A percentile compares a stretch with the other conserved stretches of the same genome.
These are phyloP conservation scores for Macrotus californicus DNA, from an alignment of 2,113 vertebrate genomes.

Conservation along the genomic window DNA sequence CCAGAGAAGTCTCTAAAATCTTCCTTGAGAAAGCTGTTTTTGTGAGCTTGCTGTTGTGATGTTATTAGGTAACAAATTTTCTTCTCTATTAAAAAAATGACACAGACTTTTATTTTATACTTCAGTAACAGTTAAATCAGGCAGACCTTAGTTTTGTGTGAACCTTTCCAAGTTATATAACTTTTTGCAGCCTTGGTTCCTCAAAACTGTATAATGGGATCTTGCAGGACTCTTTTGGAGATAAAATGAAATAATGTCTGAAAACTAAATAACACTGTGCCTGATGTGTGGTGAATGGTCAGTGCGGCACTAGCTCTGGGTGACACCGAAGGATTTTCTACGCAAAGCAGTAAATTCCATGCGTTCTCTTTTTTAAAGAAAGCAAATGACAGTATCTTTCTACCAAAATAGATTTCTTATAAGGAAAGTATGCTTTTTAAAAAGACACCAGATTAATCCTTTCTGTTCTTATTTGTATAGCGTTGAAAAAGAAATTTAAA, in stretches of 20 bases:
- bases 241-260: background rate
- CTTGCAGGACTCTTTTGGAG: background rate
- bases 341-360: background rate
- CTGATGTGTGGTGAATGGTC: background rate
- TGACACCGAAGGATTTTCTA: background rate
- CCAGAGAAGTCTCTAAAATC: background rate
- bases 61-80: background rate
- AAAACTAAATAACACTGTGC: background rate
- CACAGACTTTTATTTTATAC: background rate
- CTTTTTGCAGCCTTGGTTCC: background rate
- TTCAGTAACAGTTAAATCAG: background rate
- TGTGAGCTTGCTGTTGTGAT: background rate
- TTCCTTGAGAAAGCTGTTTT: background rate
- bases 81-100: background rate
- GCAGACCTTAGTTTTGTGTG: background rate
- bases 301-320: background rate
- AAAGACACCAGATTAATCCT: background rate
- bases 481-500: background rate
- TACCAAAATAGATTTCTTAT: background rate
- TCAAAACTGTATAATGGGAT: background rate
- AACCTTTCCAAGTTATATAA: background rate
- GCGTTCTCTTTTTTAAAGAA: background rate
- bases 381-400: background rate
- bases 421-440: background rate
- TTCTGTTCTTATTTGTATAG: background rate